Conservation (phyloP, 1,140 invertebrate genomes). For the Drosophila punjabiensis region DNA sequence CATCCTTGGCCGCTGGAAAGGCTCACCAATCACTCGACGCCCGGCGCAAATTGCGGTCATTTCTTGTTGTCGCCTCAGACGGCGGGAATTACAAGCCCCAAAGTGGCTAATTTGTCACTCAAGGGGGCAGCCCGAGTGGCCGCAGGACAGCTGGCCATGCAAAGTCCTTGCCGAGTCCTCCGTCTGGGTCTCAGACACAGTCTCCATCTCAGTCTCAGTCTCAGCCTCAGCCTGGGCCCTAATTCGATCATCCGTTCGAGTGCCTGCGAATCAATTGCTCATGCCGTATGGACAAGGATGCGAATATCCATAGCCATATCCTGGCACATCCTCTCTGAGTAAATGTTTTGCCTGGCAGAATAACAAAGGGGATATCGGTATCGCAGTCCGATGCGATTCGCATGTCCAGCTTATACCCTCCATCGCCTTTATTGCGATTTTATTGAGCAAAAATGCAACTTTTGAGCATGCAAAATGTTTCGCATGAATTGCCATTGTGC, state of each 20-base stretch:
- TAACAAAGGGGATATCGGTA: conserved; percentile 54
- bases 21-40: conserved; percentile 73
- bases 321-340: conserved; percentile 58
- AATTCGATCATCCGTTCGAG: conserved; percentile 75
- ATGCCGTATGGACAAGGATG: conserved; percentile 58
- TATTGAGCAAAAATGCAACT: conserved; percentile 79
- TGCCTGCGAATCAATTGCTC: conserved; percentile 69
- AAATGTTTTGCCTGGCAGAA: conserved; percentile 64
- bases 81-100: conserved; percentile 58
- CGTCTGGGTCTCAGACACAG: background rate
- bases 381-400: conserved; percentile 23
- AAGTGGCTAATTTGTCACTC: conserved; percentile 82
- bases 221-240: conserved; percentile 23
- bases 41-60: conserved; percentile 80
- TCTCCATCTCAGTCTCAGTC: background rate
- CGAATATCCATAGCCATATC: conserved; percentile 33
- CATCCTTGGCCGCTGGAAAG: conserved; percentile 39
- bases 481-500: conserved; percentile 64
- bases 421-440: conserved; percentile 75
- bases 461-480: conserved; percentile 71
- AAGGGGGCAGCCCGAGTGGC: conserved; percentile 29
- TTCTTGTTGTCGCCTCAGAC: conserved; percentile 79
- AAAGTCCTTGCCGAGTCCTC: conserved; percentile 24
- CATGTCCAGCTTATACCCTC: conserved; percentile 58
- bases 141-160: conserved; percentile 46